Base-by-base conservation (phyloP, 2,888 invertebrate species). In the Mesodorylaimus sp. region DNA sequence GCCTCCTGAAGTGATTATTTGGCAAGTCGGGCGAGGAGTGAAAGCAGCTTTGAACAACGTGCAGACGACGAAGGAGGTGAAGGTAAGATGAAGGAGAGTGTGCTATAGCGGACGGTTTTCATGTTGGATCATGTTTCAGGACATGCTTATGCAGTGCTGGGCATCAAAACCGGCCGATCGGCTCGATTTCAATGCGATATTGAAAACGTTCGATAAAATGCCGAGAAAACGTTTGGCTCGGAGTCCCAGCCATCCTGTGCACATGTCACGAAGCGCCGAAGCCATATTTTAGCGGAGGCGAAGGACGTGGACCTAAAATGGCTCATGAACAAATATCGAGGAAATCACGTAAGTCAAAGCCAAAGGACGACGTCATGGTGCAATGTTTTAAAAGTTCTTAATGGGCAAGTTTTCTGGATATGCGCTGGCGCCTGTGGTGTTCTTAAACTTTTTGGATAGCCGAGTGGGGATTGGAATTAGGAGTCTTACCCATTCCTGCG, bases 231-330 rank as follows among this genome's bases (percentile, higher is more conserved):
- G 87, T 43, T 77, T 97, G 58, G 88, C 87, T 47, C 80, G 97
- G 57, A 91, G 89, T 65, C 97, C 97, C 57, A 95, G 93, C 54
- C 93, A 95, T 77, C 95, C 95, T 28, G 82, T 91, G 59, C 89
- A 93, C 68, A 76, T 93, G 61, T 89, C 89, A 45, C 79, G 91
- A 64, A 89, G 91, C 47, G 89, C 88, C 43, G 91, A 93, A 75
- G 88, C 88, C 47, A 85, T 89, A 64, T 88, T 87, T 74, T 85
- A 41, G 56, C 10, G 7, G 42, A 7, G 32, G 32, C 13, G 10
- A 13, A 13, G 32, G 16, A 13, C 13, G 16, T n/a, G n/a, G n/a
- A n/a, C n/a, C n/a, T n/a, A n/a, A n/a, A n/a, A n/a, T n/a, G n/a
- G n/a, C n/a, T n/a, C n/a, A n/a, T n/a, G n/a, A n/a, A n/a, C n/a